Evolutionary conservation across 2,888 invertebrate species (phyloP).

Genomic region (Tromatobia lineatoria): DNA sequence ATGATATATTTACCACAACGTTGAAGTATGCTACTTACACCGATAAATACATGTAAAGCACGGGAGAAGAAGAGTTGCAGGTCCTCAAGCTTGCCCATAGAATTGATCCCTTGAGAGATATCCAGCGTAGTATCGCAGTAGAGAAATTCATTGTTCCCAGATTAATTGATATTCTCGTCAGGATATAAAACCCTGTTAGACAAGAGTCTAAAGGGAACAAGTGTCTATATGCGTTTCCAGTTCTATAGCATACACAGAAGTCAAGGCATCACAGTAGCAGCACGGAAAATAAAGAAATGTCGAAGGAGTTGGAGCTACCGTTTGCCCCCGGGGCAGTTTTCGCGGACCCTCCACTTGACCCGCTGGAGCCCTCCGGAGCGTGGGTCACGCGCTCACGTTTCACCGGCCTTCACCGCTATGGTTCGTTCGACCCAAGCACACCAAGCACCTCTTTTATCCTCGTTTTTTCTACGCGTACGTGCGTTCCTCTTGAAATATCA

Average conservation of each 20-base stretch:
- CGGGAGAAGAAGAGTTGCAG: background rate
- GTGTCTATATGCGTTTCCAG: constrained; percentile 26
- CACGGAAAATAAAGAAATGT: constrained; percentile 36
- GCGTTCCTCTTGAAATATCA: constrained; percentile 22
- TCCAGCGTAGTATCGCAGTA: background rate
- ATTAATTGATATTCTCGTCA: constrained; percentile 61
- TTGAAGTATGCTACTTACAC: background rate
- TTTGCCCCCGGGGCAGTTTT: constrained; percentile 33
- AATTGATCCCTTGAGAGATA: constrained; percentile 11
- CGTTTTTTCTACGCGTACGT: constrained; percentile 19
- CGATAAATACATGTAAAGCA: background rate
- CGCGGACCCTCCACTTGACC: constrained; percentile 57
- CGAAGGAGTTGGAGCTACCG: constrained; percentile 35
- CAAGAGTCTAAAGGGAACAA: constrained; percentile 53
- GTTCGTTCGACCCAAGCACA: background rate
- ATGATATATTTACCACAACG: background rate
- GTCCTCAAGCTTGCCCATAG: background rate
- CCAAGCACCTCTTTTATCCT: constrained; percentile 23
- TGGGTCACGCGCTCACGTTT: constrained; percentile 54
- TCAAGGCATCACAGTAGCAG: background rate
- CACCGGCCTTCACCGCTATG: constrained; percentile 31
- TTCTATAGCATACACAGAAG: constrained; percentile 9
- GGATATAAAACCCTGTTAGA: constrained; percentile 11
- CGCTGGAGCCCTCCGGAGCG: constrained; percentile 3
- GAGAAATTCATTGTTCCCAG: constrained; percentile 23